These are phyloP conservation scores for Agriopis leucophaearia DNA, from an alignment of 2,888 invertebrate genomes.

Conservation along the genomic window DNA sequence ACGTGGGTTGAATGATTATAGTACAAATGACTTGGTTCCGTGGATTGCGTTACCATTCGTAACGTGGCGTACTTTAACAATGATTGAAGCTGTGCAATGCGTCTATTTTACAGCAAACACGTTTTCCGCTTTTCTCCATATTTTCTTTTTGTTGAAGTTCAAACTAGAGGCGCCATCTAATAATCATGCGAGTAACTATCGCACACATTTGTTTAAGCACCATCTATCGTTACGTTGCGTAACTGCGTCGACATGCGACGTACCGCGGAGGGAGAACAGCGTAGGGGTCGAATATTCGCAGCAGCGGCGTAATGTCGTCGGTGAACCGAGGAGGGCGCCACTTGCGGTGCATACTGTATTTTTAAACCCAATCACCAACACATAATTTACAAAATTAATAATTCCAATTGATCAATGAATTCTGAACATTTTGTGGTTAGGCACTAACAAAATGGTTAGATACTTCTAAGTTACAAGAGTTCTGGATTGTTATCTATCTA, in stretches of 20 bases:
- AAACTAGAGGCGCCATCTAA: slow-evolving; percentile 71
- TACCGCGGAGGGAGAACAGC: slow-evolving; percentile 86
- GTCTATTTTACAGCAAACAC: slow-evolving; percentile 29
- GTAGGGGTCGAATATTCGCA: slow-evolving; percentile 92
- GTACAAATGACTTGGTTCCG: slow-evolving; percentile 18
- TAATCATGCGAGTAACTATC: slow-evolving; percentile 62
- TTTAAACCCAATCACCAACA: slow-evolving; percentile 65
- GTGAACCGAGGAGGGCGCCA: slow-evolving; percentile 94
- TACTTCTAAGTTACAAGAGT: slow-evolving; percentile 50
- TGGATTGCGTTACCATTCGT: slow-evolving; percentile 9
- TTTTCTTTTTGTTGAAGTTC: neutral
- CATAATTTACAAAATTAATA: slow-evolving; percentile 51
- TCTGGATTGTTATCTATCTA: slow-evolving; percentile 51
- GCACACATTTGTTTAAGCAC: slow-evolving; percentile 74
- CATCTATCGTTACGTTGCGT: slow-evolving; percentile 68
- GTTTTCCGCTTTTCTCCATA: slow-evolving; percentile 30
- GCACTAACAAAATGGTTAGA: slow-evolving; percentile 55
- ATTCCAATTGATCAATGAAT: slow-evolving; percentile 41
- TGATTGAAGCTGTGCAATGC: slow-evolving; percentile 42
- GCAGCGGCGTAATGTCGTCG: slow-evolving; percentile 92
- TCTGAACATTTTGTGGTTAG: slow-evolving; percentile 47
- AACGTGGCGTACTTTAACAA: slow-evolving; percentile 28
- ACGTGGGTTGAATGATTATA: slow-evolving; percentile 18
- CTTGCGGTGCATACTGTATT: slow-evolving; percentile 91
- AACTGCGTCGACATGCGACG: slow-evolving; percentile 73